Evolutionary conservation across 2,888 invertebrate genomes (phyloP).

Genomic region (Calameuta idolon): DNA sequence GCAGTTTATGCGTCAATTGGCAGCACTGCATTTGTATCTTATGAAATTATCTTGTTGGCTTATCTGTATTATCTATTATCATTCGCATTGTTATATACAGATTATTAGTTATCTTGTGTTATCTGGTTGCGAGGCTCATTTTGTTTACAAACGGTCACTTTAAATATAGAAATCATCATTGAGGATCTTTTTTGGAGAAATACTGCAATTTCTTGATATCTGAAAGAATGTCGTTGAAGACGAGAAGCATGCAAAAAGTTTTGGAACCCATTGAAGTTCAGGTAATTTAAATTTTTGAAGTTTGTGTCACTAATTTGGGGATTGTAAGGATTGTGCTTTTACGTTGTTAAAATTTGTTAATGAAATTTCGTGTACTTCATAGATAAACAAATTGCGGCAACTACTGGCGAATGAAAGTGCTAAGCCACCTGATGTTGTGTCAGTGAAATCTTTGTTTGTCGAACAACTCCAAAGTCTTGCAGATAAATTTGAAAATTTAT

Average conservation of each 20-base stretch:
- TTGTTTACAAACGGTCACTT: conserved; percentile 36
- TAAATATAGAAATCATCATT: not conserved
- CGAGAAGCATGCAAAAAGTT: conserved; percentile 50
- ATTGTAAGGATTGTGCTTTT: not conserved
- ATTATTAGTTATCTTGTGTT: not conserved
- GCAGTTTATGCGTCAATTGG: not conserved
- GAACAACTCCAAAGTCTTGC: conserved; percentile 48
- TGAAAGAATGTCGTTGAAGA: conserved; percentile 53
- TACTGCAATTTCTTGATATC: not conserved
- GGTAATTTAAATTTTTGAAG: conserved; percentile 38
- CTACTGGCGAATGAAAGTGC: conserved; percentile 30
- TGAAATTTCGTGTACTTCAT: conserved; percentile 13
- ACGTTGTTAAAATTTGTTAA: conserved; percentile 1
- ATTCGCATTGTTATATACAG: not conserved
- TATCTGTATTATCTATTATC: not conserved
- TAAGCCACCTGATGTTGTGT: conserved; percentile 28
- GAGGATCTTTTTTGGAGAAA: not conserved
- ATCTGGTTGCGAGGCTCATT: conserved; percentile 28
- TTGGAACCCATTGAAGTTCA: conserved; percentile 51
- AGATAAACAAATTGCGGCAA: conserved; percentile 49
- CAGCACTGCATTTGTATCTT: not conserved
- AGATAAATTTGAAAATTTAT: conserved; percentile 49
- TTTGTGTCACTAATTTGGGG: not conserved
- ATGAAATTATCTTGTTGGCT: not conserved
- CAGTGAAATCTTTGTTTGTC: conserved; percentile 42